These are phyloP conservation scores for Oenanthe oenanthe DNA, from an alignment of 2,113 vertebrate species.

Conservation along the genomic window DNA sequence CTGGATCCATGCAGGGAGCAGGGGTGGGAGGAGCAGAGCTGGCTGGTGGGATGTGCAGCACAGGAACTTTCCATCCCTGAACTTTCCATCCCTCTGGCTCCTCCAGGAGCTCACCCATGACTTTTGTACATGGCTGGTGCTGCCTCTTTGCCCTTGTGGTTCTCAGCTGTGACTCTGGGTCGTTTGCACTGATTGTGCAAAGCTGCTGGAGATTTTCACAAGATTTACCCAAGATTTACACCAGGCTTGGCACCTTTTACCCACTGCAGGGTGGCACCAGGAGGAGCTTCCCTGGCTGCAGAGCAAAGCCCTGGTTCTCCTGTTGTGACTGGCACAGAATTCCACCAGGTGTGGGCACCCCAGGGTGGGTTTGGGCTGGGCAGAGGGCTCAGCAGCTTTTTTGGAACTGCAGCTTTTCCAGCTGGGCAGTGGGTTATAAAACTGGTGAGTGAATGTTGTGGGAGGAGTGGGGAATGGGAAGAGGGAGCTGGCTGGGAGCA, in stretches of 20 bases:
- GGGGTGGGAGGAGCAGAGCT: neutral
- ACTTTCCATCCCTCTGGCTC: no score
- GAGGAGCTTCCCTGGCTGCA: neutral
- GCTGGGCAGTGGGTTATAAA: neutral
- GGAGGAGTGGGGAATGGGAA: neutral
- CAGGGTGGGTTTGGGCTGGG: neutral
- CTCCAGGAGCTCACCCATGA: neutral
- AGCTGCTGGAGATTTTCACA: neutral
- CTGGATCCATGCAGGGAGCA: neutral
- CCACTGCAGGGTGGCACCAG: neutral
- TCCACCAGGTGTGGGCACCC: neutral
- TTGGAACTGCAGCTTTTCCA: neutral
- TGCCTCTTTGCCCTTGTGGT: neutral
- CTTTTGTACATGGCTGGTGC: fast-evolving
- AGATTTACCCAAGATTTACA: neutral
- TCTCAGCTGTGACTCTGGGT: neutral
- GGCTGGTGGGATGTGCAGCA: fast-evolving
- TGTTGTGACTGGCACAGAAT: fast-evolving
- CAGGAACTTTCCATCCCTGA: neutral
- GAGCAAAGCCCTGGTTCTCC: neutral
- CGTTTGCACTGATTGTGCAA: neutral
- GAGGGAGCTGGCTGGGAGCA: neutral
- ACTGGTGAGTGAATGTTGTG: fast-evolving
- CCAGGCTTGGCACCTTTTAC: neutral
- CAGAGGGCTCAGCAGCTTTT: neutral